Conservation (phyloP, 2,888 invertebrate genomes). For the Eilema griseolum region DNA sequence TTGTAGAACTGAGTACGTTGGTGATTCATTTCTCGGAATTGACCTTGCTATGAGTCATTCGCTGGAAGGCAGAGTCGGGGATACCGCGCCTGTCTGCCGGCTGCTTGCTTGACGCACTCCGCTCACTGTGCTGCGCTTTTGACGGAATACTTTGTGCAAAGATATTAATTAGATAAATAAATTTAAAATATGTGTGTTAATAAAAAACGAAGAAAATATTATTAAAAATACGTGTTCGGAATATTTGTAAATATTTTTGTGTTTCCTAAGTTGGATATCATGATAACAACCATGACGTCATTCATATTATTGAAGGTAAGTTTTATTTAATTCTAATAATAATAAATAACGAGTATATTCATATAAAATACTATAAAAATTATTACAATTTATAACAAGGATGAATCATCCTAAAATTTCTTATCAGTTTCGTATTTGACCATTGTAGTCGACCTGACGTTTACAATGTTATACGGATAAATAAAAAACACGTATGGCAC, state of each 20-base stretch:
- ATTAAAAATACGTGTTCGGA: constrained; percentile 55
- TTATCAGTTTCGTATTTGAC: constrained; percentile 81
- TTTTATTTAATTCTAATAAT: constrained; percentile 28
- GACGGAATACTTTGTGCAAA: constrained; percentile 63
- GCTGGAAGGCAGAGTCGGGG: constrained; percentile 87
- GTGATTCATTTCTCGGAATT: constrained; percentile 88
- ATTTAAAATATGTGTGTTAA: constrained; percentile 67
- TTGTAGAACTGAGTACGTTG: constrained; percentile 83
- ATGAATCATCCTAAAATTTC: constrained; percentile 69
- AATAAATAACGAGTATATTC: constrained; percentile 24
- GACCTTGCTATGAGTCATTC: constrained; percentile 88
- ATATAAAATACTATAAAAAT: constrained; percentile 38
- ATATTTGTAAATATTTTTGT: constrained; percentile 74
- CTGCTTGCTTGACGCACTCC: constrained; percentile 81
- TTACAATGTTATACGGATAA: constrained; percentile 61
- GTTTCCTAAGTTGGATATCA: constrained; percentile 81
- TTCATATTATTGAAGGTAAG: constrained; percentile 85
- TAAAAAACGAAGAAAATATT: constrained; percentile 63
- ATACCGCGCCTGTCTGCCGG: constrained; percentile 87
- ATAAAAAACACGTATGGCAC: constrained; percentile 33
- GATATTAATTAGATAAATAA: constrained; percentile 54
- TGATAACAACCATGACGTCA: constrained; percentile 88
- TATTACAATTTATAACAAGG: constrained; percentile 39
- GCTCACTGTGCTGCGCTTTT: constrained; percentile 70
- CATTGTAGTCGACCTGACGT: constrained; percentile 75